Conservation (phyloP, 2,113 vertebrate genomes). For the Vicugna pacos region DNA sequence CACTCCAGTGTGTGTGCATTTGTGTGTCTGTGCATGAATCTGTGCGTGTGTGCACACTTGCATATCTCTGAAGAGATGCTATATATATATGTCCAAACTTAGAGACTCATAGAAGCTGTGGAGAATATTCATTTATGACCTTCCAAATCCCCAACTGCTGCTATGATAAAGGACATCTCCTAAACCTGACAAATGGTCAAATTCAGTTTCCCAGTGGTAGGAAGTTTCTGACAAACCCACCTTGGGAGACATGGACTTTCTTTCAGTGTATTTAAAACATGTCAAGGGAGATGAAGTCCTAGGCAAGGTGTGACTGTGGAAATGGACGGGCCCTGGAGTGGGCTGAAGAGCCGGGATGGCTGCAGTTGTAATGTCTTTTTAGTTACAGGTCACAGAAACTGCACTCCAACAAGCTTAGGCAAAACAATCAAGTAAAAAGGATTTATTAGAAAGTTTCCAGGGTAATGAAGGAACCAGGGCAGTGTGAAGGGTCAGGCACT, state of each 20-base stretch:
- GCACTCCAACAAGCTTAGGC: background rate
- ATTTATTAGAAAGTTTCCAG: background rate
- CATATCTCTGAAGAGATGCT: background rate
- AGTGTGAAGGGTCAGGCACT: background rate
- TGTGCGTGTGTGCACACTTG: fast-evolving
- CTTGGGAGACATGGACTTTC: background rate
- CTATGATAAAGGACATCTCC: background rate
- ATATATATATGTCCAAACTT: background rate
- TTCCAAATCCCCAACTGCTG: background rate
- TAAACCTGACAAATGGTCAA: background rate
- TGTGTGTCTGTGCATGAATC: fast-evolving
- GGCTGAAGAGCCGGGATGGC: background rate
- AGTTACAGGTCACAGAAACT: background rate
- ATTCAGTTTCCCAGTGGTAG: background rate
- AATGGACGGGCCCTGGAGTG: background rate
- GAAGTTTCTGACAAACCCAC: background rate
- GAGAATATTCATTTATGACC: background rate
- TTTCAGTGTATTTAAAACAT: background rate
- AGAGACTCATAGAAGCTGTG: background rate
- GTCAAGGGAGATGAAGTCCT: background rate
- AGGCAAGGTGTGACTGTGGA: background rate
- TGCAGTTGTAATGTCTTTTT: background rate
- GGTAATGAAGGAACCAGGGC: background rate
- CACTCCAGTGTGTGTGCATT: fast-evolving
- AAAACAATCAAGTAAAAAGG: background rate